phyloP scores from a whole-genome alignment of 2,797 vertebrate species.

The Manis pentadactyla region DNA sequence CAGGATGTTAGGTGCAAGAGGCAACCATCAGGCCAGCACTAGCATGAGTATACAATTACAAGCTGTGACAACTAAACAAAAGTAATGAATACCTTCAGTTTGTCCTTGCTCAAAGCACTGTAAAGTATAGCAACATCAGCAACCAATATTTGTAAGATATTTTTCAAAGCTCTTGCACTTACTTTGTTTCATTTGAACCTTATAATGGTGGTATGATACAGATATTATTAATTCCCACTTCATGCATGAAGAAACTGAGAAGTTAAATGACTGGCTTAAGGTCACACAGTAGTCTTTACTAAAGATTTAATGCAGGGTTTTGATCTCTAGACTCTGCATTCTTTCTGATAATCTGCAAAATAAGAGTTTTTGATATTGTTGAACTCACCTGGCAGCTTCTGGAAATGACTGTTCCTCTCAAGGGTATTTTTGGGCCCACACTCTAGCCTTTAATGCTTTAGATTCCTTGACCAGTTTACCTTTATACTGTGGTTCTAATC shows the following conservation, averaged over 20 bases:
- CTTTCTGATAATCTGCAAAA: slow-evolving; percentile 11
- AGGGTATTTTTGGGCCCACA: neutral
- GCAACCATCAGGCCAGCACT: neutral
- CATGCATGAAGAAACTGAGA: neutral
- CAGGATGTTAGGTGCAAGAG: neutral
- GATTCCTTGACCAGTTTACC: neutral
- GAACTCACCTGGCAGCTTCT: neutral
- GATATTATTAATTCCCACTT: neutral
- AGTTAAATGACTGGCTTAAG: neutral
- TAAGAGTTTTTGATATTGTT: neutral
- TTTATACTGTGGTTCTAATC: neutral
- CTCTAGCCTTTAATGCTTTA: neutral
- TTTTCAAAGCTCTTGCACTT: neutral
- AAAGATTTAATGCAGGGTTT: neutral
- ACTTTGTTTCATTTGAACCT: neutral
- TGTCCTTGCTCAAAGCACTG: neutral
- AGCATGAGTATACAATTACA: neutral
- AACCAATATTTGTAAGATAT: neutral
- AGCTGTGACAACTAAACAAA: neutral
- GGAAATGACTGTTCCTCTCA: neutral
- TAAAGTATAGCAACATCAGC: neutral
- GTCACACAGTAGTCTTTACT: neutral
- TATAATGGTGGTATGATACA: neutral
- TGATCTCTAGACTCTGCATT: neutral
- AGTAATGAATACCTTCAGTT: neutral